Evolutionary conservation across 2,888 invertebrate species (phyloP).

Genomic region (Trachelus tabidus): DNA sequence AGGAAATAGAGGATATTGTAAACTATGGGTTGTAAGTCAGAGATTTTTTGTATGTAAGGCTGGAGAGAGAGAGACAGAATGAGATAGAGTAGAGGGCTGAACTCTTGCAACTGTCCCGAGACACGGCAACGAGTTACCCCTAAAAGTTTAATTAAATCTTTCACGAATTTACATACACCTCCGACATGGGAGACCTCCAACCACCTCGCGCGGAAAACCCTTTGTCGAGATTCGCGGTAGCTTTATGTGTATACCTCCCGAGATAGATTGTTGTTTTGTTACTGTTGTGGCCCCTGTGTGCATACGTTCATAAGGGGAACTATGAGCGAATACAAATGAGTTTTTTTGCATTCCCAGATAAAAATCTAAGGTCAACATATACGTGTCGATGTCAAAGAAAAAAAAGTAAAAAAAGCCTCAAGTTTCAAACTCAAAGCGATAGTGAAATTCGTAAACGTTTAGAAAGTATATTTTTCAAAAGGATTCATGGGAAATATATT

Average conservation of each 20-base stretch:
- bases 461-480: neutral
- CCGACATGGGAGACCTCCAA: slow-evolving; percentile 11
- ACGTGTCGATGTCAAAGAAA: neutral
- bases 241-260: slow-evolving; percentile 13
- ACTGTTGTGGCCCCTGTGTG: neutral
- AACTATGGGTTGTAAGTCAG: neutral
- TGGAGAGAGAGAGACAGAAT: neutral
- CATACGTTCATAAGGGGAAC: neutral
- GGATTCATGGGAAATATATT: neutral
- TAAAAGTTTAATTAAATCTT: slow-evolving; percentile 62
- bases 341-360: too few species aligned
- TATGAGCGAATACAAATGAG: neutral
- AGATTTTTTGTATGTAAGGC: neutral
- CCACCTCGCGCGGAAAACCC: slow-evolving; percentile 37
- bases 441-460: neutral
- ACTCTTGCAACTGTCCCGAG: neutral
- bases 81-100: neutral
- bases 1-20: neutral
- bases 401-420: neutral
- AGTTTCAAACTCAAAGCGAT: neutral
- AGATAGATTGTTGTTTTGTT: neutral
- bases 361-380: neutral
- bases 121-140: neutral
- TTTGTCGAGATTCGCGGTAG: slow-evolving; percentile 55
- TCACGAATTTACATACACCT: slow-evolving; percentile 58